Evolutionary conservation across 2,797 vertebrate genomes (phyloP), one percentile per base, ranked within the genome.

Genomic region (Apogon hyalosoma): DNA sequence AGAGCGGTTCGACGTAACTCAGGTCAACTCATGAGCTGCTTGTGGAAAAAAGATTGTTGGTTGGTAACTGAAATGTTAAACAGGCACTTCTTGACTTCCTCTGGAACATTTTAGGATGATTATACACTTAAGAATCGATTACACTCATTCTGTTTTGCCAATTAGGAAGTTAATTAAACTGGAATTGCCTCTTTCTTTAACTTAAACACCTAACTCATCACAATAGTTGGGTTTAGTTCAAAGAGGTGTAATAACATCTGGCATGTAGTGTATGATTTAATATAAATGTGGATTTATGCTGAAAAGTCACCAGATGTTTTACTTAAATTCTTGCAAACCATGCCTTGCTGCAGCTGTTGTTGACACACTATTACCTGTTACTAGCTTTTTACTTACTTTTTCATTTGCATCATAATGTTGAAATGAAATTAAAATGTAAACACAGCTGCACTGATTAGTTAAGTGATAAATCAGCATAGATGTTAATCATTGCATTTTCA

Each of bases 181-280:
- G 33, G 33, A 36, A 38, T 24, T 10, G 0, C 6, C 7, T 12
- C 49, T 18, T 15, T 3, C 2, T 33, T 33, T 10, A 15, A 57
- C 41, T 28, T 18, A 33, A 40, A 38, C 21, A 24, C 14, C 33
- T 60, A 47, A 19, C 21, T 47, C 47, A 56, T 42, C n/a, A n/a
- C 11, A 15, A 13, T 39, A 31, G 12, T 19, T 50, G 3, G 2
- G 13, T 19, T n/a, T 55, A 14, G 21, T 62, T 42, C 38, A 28
- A 18, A 19, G 21, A 21, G 16, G 21, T 36, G 36, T 48, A 24
- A 24, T n/a, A 46, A 14, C 38, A 43, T 58, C 48, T 43, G 9
- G 2, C 33, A 31, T 50, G 31, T 42, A 18, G 14, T 63, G 10
- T 41, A 45, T 50, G 4, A 49, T 28, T 63, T 41, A 40, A 52